Conservation (phyloP, 1,140 invertebrate genomes). For the Sitobion miscanthi region DNA sequence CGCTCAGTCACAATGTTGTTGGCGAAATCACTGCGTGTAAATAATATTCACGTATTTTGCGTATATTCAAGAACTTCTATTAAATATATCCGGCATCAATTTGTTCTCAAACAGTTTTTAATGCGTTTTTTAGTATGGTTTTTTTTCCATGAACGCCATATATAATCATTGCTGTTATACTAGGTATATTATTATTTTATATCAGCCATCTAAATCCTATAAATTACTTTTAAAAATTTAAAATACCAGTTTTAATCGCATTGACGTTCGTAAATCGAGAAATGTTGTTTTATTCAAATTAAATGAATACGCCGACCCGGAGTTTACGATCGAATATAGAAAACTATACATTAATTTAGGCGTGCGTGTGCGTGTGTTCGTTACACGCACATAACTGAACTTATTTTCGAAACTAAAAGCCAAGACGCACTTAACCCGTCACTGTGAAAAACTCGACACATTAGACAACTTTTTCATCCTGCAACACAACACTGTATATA, state of each 20-base stretch:
- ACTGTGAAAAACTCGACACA: conserved; percentile 39
- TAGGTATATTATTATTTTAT: conserved; percentile 24
- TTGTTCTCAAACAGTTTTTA: not conserved
- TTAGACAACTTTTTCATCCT: conserved; percentile 45
- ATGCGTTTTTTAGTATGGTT: not conserved
- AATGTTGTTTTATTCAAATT: conserved; percentile 50
- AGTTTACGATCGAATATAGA: conserved; percentile 3
- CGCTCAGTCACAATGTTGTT: not conserved
- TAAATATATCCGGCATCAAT: not conserved
- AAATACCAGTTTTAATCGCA: conserved; percentile 41
- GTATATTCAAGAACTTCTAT: not conserved
- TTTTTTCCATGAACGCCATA: not conserved
- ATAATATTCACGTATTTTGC: not conserved
- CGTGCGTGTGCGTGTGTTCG: not conserved
- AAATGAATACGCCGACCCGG: not conserved
- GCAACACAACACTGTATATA: not conserved
- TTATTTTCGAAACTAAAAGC: conserved; percentile 46
- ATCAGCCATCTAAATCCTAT: conserved; percentile 14
- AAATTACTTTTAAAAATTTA: conserved; percentile 20
- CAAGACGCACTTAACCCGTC: conserved; percentile 45
- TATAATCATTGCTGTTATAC: not conserved
- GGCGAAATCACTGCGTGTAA: not conserved
- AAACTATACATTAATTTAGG: not conserved
- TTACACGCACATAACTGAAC: not conserved
- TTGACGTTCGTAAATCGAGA: conserved; percentile 48